A percentile compares a stretch with the other conserved stretches of the same genome.
Conservation (phyloP, 2,113 vertebrate species). For the Tichodroma muraria region DNA sequence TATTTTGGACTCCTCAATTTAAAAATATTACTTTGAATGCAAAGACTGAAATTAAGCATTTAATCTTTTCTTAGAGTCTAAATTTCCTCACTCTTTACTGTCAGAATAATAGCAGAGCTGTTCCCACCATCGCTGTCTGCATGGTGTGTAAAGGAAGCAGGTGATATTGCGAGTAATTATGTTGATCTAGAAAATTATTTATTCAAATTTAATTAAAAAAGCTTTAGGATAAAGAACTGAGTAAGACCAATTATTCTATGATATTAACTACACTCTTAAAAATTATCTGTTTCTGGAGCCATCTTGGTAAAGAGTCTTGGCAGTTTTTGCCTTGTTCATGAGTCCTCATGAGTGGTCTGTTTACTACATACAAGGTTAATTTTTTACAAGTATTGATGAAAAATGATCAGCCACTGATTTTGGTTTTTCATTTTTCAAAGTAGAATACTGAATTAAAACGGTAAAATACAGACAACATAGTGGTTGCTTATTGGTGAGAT, state of each 20-base stretch:
- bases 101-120: background rate
- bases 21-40: background rate
- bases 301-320: background rate
- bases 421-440: rapidly evolving
- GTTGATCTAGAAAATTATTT: background rate
- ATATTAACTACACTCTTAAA: background rate
- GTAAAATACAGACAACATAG: background rate
- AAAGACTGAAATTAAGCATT: background rate
- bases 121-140: background rate
- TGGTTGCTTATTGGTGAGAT: background rate
- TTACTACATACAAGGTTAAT: background rate
- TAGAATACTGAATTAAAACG: background rate
- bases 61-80: background rate
- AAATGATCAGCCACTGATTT: background rate
- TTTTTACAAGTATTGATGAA: background rate
- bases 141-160: background rate
- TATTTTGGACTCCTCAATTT: background rate
- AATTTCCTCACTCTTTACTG: background rate
- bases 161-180: background rate
- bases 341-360: background rate
- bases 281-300: background rate
- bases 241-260: background rate
- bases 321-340: background rate
- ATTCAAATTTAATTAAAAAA: background rate
- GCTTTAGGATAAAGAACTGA: background rate